A percentile compares a stretch with the other conserved stretches of the same genome.
Evolutionary conservation across 2,888 invertebrate species (phyloP).

Genomic region (Hydropsyche betteni): DNA sequence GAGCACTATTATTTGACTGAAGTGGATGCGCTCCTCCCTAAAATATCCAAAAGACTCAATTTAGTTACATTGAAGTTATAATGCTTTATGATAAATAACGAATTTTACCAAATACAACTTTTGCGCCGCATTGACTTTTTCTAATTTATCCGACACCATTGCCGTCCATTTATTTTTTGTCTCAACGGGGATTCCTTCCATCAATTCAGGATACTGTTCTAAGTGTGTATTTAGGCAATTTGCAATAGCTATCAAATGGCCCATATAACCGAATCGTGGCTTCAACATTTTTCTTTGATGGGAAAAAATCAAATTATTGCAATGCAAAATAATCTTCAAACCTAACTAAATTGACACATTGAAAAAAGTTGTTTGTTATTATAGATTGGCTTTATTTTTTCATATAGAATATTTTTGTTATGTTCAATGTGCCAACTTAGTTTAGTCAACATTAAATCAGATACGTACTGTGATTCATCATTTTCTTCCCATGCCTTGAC

Average conservation of each 20-base stretch:
- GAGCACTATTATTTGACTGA: background rate
- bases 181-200: slow-evolving; percentile 23
- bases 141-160: slow-evolving; percentile 38
- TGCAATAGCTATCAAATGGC: slow-evolving; percentile 66
- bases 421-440: background rate
- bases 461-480: slow-evolving; percentile 78
- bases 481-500: slow-evolving; percentile 85
- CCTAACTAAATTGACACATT: background rate
- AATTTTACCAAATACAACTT: slow-evolving; percentile 41
- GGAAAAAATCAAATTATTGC: too few relatives aligned
- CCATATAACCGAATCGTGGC: slow-evolving; percentile 69
- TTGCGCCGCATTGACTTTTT: slow-evolving; percentile 42
- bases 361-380: slow-evolving; percentile 6
- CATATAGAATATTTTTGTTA: background rate
- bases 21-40: slow-evolving; percentile 42
- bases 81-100: background rate
- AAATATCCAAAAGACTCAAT: background rate
- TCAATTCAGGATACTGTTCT: slow-evolving; percentile 17
- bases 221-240: slow-evolving; percentile 41
- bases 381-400: background rate
- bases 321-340: slow-evolving; percentile 26
- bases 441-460: background rate
- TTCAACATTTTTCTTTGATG: background rate
- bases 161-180: slow-evolving; percentile 37
- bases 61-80: background rate